A percentile compares a stretch with the other conserved stretches of the same genome.
Evolutionary conservation across 64 coral and sea anemone species (phyloP).

Genomic region (Hydrozoanthus tunicans): DNA sequence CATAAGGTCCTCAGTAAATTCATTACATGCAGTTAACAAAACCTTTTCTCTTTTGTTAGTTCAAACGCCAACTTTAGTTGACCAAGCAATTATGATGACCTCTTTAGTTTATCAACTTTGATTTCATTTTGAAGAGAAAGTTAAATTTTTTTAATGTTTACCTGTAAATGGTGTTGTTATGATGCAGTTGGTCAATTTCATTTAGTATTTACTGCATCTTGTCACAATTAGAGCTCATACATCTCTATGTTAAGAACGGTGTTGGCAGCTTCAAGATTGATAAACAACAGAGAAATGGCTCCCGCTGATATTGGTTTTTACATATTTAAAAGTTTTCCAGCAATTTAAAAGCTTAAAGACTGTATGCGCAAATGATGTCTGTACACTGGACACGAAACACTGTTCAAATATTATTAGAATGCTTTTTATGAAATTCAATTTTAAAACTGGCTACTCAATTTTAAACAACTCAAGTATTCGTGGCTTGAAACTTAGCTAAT

Average conservation of each 20-base stretch:
- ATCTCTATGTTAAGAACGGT: slow-evolving; percentile 15
- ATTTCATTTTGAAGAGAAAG: not conserved
- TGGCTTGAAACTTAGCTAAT: too few relatives aligned
- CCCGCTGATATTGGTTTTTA: not conserved
- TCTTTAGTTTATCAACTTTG: too few relatives aligned
- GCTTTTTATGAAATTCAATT: too few relatives aligned
- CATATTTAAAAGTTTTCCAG: not conserved
- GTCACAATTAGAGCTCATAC: slow-evolving; percentile 22
- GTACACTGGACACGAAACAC: not conserved
- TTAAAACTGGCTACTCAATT: too few relatives aligned
- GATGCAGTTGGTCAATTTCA: slow-evolving; percentile 4
- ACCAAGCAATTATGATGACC: not conserved
- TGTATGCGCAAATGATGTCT: not conserved
- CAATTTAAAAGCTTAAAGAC: not conserved
- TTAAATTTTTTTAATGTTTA: not conserved
- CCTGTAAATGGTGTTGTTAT: not conserved
- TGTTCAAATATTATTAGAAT: too few relatives aligned
- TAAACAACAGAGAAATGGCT: slow-evolving; percentile 16
- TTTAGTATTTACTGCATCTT: not conserved
- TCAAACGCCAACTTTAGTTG: not conserved
- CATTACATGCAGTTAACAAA: not conserved
- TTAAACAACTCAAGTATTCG: not conserved
- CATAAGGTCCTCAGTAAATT: not conserved
- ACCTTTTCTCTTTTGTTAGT: not conserved
- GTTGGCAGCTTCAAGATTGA: slow-evolving; percentile 36